Conservation (phyloP, 2,888 invertebrate species). For the Steinernema scapterisci region DNA sequence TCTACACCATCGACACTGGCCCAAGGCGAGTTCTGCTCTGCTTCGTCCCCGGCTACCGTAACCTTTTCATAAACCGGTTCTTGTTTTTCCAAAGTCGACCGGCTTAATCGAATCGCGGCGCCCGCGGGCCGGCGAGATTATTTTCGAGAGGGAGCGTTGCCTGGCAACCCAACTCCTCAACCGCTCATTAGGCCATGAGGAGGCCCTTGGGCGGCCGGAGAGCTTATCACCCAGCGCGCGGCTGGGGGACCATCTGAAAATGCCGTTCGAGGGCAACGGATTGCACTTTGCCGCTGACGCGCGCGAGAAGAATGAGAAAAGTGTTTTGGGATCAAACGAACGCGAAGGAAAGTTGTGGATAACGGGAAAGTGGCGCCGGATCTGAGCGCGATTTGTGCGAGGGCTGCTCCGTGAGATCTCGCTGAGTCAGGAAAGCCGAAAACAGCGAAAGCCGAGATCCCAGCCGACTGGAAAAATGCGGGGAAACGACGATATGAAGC, state of each 20-base stretch:
- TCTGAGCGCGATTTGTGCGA: too few species aligned
- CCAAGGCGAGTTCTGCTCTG: too few species aligned
- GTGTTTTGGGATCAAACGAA: too few species aligned
- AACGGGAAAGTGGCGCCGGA: too few species aligned
- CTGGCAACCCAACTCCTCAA: slow-evolving; percentile 26
- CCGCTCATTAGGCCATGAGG: slow-evolving; percentile 31
- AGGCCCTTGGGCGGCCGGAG: slow-evolving; percentile 7
- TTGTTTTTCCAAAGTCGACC: neutral
- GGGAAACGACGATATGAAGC: too few species aligned
- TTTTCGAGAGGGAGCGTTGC: slow-evolving; percentile 17
- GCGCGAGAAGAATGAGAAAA: too few species aligned
- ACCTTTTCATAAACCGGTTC: neutral
- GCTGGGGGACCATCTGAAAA: slow-evolving; percentile 21
- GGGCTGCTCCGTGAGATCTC: too few species aligned
- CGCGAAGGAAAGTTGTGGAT: too few species aligned
- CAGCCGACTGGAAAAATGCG: too few species aligned
- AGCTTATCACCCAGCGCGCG: slow-evolving; percentile 24
- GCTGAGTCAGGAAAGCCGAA: too few species aligned
- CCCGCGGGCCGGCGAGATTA: slow-evolving; percentile 29
- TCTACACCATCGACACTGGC: too few species aligned
- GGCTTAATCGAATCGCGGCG: slow-evolving; percentile 24
- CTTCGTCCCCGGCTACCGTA: neutral
- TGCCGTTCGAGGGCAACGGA: neutral
- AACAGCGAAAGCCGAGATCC: too few species aligned
- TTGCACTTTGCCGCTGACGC: slow-evolving; percentile 13